phyloP scores from a whole-genome alignment of 2,113 vertebrate genomes.

The Rhegmatorhina hoffmannsi region DNA sequence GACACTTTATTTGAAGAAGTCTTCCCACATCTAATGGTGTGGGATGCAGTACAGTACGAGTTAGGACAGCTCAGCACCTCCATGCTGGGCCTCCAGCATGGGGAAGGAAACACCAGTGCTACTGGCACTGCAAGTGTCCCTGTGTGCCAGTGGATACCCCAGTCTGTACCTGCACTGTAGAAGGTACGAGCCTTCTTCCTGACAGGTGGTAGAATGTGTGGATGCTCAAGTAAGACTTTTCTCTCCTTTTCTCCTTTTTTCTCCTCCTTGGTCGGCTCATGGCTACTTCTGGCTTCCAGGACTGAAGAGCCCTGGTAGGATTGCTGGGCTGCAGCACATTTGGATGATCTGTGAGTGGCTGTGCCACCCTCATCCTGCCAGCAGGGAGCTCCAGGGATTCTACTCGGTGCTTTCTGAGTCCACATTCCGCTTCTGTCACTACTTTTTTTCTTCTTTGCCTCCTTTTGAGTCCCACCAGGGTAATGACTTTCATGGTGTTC shows the following conservation, averaged over 20 bases:
- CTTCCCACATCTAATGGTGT: background rate
- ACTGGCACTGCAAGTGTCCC: background rate
- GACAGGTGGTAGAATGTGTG: conserved; percentile 33
- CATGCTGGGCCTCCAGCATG: background rate
- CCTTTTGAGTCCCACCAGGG: background rate
- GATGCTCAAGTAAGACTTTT: conserved; percentile 3
- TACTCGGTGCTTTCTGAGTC: background rate
- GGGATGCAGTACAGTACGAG: background rate
- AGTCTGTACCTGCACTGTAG: conserved; percentile 83
- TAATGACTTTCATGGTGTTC: background rate
- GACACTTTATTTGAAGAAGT: background rate
- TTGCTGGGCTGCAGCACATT: conserved; percentile 42
- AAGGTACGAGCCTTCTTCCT: conserved; percentile 91
- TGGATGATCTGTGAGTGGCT: conserved; percentile 63
- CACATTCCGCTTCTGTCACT: background rate
- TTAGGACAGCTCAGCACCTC: background rate
- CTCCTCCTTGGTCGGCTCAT: conserved; percentile 21
- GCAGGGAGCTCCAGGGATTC: background rate
- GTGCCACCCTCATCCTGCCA: conserved; percentile 54
- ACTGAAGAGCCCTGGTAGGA: conserved; percentile 2
- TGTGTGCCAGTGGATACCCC: background rate
- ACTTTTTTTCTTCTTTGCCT: background rate
- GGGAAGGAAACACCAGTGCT: background rate
- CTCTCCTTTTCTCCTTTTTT: conserved; percentile 43
- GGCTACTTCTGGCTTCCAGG: conserved; percentile 29